These are phyloP conservation scores for Lepidurus apus DNA, from an alignment of 1,140 invertebrate genomes.

Conservation along the genomic window DNA sequence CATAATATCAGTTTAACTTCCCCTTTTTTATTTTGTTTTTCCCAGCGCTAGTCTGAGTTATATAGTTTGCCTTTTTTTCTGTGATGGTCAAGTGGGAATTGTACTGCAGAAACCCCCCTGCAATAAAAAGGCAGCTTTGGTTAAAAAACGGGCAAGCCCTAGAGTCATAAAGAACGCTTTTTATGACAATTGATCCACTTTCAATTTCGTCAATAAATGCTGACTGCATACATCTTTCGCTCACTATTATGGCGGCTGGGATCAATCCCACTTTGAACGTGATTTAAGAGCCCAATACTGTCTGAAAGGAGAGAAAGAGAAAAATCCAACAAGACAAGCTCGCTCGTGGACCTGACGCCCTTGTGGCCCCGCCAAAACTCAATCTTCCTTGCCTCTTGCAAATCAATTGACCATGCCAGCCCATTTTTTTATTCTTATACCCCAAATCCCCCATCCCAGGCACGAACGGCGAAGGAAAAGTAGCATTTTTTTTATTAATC, in stretches of 20 bases:
- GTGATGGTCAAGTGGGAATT: conserved; percentile 1
- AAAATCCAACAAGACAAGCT: neutral
- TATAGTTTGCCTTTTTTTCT: neutral
- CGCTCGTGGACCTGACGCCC: neutral
- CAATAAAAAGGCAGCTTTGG: neutral
- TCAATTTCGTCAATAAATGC: conserved; percentile 14
- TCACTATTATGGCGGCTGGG: neutral
- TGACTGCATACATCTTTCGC: conserved; percentile 15
- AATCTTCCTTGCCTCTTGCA: conserved; percentile 4
- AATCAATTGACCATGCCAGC: conserved; percentile 6
- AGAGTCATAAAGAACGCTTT: neutral
- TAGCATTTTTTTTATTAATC: neutral
- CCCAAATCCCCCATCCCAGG: neutral
- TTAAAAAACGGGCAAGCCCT: neutral
- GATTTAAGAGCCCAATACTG: conserved; percentile 6
- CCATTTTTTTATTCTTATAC: neutral
- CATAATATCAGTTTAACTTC: neutral
- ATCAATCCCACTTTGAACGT: conserved; percentile 13
- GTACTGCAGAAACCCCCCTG: neutral
- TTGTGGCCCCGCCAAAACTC: neutral
- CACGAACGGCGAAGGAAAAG: neutral
- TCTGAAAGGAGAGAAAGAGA: neutral
- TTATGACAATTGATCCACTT: conserved; percentile 19
- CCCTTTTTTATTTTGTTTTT: neutral
- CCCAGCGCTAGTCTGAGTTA: neutral